Evolutionary conservation across 2,113 vertebrate genomes (phyloP), one percentile per base, ranked within the genome.

Genomic region (Acanthochromis polyacanthus): DNA sequence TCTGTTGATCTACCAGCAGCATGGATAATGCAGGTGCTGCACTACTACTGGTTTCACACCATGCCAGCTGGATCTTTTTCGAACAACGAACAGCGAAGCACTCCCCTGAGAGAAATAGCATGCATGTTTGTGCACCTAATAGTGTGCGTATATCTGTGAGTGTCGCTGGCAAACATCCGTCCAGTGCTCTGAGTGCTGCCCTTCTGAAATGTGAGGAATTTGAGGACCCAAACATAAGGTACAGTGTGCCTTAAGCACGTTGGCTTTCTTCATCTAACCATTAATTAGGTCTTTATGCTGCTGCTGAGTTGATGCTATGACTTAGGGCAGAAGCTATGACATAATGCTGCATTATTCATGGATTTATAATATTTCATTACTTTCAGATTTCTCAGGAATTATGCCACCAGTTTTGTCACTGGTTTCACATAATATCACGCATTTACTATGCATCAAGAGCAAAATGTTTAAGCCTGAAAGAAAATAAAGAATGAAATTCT

Each of bases 231-330:
- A 74, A 83, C 75, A 85, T 46, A 71, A 85, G 75, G 63, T 75
- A 28, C 53, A 83, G 40, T 25, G 56, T 1, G 78, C 77, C 83
- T 52, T 19, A 5, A 83, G 85, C 71, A 78, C 75, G 67, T 65
- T 67, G 55, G 46, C 81, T 80, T 80, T 71, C 57, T 84, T 55
- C 63, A 80, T 74, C 20, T 56, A 83, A 53, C 56, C 62, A 75
- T 81, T 81, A 84, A 86, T 85, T 88, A 73, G 74, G 40, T 77
- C 58, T 88, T 51, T 71, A 63, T 72, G 71, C 74, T 28, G 62
- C 66, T 23, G 30, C 61, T 0, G 30, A 78, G 69, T 60, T 25
- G 14, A 66, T 61, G 71, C 53, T 69, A 10, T 78, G 53, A 89
- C 77, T 85, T 63, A 51, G 4, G 48, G 81, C 55, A 59, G 40